Base-by-base conservation (phyloP, 2,113 vertebrate species). In the Meleagris gallopavo region DNA sequence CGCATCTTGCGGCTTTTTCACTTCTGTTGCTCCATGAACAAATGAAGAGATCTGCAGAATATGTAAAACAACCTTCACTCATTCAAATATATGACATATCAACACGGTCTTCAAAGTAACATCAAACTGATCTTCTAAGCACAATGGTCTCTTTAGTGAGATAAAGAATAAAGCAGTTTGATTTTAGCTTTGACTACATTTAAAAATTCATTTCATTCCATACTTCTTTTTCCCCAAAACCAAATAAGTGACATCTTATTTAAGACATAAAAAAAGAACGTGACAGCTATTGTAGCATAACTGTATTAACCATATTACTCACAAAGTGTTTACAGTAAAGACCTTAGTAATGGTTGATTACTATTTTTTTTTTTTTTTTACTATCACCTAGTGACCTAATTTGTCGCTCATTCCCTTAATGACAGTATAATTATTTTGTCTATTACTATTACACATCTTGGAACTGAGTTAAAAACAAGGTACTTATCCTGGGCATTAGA, bases 321-420 rank as follows among this genome's bases (percentile, higher is more conserved):
- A 61, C 13, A 13, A 55, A 85, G 8, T 0, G 0, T 11, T 3
- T 41, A 43, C 3, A 75, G 4, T 9, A 40, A 75, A 2, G 3
- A 73, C 40, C 20, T 24, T 19, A 30, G 15, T 16, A n/a, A 36
- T 8, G 4, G 36, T 7, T 61, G 27, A 85, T 69, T 60, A 1
- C 40, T 91, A 32, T 2, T 46, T 71, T 52, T 82, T 58, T 41
- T 71, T 57, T 84, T 48, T 24, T 71, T 57, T 84, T 52, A 21
- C 43, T 19, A 64, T 32, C 25, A 18, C 20, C 36, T 79, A 83
- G 24, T 65, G 22, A 60, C 29, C 6, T 40, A 50, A 34, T 10
- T 52, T 82, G 17, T 38, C 72, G 21, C 34, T 60, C 17, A 32
- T 72, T 50, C 34, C 4, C 38, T 52, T 65, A 24, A 65, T n/a